Evolutionary conservation across 2,888 invertebrate genomes (phyloP).

Genomic region (Hermodice carunculata): DNA sequence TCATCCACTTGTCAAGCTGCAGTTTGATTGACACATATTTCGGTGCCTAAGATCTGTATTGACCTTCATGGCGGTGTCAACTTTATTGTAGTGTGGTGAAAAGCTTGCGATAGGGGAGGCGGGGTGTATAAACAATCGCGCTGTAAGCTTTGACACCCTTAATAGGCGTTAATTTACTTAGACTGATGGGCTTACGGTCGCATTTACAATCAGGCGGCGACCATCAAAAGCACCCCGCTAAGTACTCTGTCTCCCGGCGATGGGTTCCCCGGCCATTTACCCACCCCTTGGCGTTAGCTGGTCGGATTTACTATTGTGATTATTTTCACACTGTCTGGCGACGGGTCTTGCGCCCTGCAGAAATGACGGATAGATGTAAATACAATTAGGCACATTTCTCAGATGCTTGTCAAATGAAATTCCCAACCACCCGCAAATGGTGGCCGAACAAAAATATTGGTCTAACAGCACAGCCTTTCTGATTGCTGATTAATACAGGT

Average conservation of each 20-base stretch:
- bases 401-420: not conserved
- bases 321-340: too few relatives aligned
- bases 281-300: too few relatives aligned
- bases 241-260: too few relatives aligned
- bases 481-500: too few relatives aligned
- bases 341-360: too few relatives aligned
- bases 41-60: conserved; percentile 10
- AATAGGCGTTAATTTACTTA: conserved; percentile 16
- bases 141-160: not conserved
- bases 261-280: too few relatives aligned
- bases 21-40: conserved; percentile 22
- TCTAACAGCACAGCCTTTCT: too few relatives aligned
- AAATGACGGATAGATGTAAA: too few relatives aligned
- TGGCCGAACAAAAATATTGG: too few relatives aligned
- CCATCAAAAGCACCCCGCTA: conserved; percentile 7
- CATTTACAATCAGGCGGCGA: conserved; percentile 1
- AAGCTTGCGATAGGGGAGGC: not conserved
- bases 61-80: conserved; percentile 9
- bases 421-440: too few relatives aligned
- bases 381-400: conserved; percentile 4
- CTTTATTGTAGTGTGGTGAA: conserved; percentile 19
- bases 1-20: conserved; percentile 1
- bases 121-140: conserved; percentile 8
- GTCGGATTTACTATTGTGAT: too few relatives aligned
- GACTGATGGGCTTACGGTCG: not conserved